Base-by-base conservation (phyloP, 1,140 invertebrate genomes). In the Cecropterus lyciades region DNA sequence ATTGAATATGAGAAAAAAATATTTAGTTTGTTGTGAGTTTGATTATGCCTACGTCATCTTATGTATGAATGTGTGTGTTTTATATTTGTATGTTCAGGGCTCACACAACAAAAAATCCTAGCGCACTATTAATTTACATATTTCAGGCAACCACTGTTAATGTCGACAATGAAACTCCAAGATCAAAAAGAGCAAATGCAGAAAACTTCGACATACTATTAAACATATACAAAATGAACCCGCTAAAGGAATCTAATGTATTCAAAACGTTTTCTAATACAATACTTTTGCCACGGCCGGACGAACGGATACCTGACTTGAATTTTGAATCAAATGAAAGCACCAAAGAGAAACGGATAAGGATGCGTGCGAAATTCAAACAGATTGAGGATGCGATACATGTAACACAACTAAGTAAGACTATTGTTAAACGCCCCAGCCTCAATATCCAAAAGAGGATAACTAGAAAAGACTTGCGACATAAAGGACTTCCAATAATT, bases 191-290 rank as follows among this genome's bases (percentile, higher is more conserved):
- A 55, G 57, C 46, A 14, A 65, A 79, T 33, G 53, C 52, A 13
- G 73, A 87, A 1, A 87, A 84, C 10, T 87, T 89, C 45, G 79
- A 85, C 11, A 68, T 80, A 0, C 66, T 89, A 15, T 56, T 89
- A 14, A 82, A 78, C 45, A 68, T 88, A 45, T 89, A 87, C 57
- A 87, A 90, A 84, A 72, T 82, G 63, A 87, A 87, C 70, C 87
- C 85, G 52, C 75, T 90, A 53, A 82, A 70, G 48, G 55, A 73
- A 42, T 90, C 85, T 11, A 75, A 80, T 51, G 64, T 90, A 65
- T 90, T 70, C 57, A 79, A 83, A 73, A 73, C 70, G 24, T 88
- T 86, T 77, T 78, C 83, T 62, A 76, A 85, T 75, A 73, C 70
- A 45, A 68, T 84, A 62, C 81, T 88, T 67, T 73, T 84, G 65